phyloP scores from a whole-genome alignment of 2,797 vertebrate genomes.

The Spheniscus humboldti region DNA sequence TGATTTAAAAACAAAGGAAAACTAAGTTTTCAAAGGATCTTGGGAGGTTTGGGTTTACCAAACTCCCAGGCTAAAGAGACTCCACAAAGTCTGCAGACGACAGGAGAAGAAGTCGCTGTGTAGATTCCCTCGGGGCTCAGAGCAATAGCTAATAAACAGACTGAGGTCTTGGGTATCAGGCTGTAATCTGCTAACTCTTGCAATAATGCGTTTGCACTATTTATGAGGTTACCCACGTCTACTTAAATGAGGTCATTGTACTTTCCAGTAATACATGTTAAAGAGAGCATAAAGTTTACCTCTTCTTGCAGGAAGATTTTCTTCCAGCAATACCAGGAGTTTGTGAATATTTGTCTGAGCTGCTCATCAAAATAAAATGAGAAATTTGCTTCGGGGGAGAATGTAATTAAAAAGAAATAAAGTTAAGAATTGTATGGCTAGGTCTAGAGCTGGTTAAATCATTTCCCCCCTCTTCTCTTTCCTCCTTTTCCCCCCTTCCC shows the following conservation, averaged over 20 bases:
- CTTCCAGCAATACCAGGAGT: not conserved
- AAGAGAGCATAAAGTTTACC: not conserved
- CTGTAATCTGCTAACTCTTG: not conserved
- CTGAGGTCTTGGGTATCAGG: not conserved
- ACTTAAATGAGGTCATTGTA: not conserved
- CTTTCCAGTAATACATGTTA: not conserved
- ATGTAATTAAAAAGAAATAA: not conserved
- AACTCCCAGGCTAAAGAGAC: not conserved
- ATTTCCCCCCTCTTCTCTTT: not conserved
- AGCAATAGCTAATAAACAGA: not conserved
- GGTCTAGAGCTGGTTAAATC: not conserved
- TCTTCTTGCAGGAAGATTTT: not conserved
- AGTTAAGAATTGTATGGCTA: not conserved
- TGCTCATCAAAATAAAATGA: not conserved
- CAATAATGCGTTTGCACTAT: not conserved
- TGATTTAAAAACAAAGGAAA: not conserved
- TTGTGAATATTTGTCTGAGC: not conserved
- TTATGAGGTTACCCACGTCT: not conserved
- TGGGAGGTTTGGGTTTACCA: not conserved
- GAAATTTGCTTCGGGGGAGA: not conserved
- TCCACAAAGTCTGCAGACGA: not conserved
- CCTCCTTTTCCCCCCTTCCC: not conserved
- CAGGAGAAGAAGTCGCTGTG: not conserved
- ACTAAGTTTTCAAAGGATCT: not conserved
- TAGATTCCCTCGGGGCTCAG: not conserved